Conservation (phyloP, 2,888 invertebrate genomes). For the Eudemis profundana region DNA sequence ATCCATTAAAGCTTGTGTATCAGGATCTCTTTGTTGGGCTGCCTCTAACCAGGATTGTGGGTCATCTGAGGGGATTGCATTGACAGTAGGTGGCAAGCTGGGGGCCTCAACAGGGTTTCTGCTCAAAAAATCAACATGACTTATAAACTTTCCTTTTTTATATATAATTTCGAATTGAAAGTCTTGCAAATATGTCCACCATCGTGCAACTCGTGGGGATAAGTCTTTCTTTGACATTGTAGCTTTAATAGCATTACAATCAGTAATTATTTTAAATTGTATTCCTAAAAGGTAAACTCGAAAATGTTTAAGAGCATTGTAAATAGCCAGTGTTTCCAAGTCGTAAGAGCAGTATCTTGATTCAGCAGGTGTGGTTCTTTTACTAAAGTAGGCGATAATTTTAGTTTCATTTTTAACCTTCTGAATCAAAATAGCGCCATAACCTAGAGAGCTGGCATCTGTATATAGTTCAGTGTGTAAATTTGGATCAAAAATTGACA, state of each 20-base stretch:
- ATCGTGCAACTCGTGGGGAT: conserved; percentile 13
- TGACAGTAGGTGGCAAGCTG: not conserved
- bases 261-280: conserved; percentile 8
- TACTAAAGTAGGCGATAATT: conserved; percentile 17
- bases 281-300: conserved; percentile 8
- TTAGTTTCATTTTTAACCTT: not conserved
- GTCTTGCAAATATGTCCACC: conserved; percentile 26
- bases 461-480: conserved; percentile 12
- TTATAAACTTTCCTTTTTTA: conserved; percentile 13
- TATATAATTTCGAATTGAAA: conserved; percentile 22
- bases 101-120: conserved; percentile 12
- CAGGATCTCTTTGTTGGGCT: not conserved
- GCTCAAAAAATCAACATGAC: conserved; percentile 27
- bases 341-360: conserved; percentile 19
- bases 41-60: not conserved
- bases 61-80: not conserved
- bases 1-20: not conserved
- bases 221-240: conserved; percentile 4
- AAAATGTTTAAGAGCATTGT: conserved; percentile 20
- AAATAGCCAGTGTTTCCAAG: conserved; percentile 19
- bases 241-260: conserved; percentile 21
- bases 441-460: conserved; percentile 16
- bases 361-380: conserved; percentile 11
- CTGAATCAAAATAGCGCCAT: conserved; percentile 19
- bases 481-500: conserved; percentile 8